phyloP scores from a whole-genome alignment of 2,797 vertebrate genomes.

The Notolabrus celidotus region DNA sequence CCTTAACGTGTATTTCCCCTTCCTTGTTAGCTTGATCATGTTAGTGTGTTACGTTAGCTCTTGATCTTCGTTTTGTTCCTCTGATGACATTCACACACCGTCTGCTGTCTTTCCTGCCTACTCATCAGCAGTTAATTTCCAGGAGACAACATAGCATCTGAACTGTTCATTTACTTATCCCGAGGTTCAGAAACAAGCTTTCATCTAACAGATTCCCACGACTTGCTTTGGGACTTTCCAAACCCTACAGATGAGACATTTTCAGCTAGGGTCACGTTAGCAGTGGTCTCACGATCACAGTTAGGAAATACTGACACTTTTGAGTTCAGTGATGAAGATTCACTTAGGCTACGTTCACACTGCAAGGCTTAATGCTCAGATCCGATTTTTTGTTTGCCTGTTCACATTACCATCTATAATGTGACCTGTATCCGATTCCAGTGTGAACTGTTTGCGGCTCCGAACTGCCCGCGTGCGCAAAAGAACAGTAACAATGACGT shows the following conservation, averaged over 20 bases:
- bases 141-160: constrained; percentile 70
- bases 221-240: constrained; percentile 69
- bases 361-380: no score
- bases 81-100: constrained; percentile 60
- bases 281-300: constrained; percentile 1
- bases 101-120: constrained; percentile 75
- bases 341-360: no score
- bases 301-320: background rate
- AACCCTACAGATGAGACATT: constrained; percentile 15
- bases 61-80: constrained; percentile 1
- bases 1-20: background rate
- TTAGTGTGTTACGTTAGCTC: constrained; percentile 12
- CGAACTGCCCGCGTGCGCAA: no score
- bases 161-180: constrained; percentile 77
- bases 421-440: no score
- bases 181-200: constrained; percentile 66
- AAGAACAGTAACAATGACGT: no score
- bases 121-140: constrained; percentile 82
- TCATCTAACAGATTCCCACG: constrained; percentile 84
- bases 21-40: background rate
- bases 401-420: no score
- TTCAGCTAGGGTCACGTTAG: constrained; percentile 2
- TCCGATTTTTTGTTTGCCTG: no score
- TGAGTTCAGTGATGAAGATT: no score
- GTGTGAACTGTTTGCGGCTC: no score